Conservation (phyloP, 2,888 invertebrate genomes). For the Rhimphoctona megacephalus region DNA sequence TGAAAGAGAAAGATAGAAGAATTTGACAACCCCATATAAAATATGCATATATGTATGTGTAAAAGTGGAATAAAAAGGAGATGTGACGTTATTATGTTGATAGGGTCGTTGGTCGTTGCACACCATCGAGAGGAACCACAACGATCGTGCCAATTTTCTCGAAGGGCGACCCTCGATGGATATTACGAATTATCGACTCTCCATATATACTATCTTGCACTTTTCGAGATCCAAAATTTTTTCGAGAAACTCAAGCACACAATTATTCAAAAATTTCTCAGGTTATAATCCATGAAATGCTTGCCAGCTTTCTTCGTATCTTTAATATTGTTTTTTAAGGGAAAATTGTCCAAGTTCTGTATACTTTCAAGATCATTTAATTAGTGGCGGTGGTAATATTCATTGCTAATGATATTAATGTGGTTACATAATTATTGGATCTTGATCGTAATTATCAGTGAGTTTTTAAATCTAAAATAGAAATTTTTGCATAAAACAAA, state of each 20-base stretch:
- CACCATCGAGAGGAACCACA: conserved; percentile 46
- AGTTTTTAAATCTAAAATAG: too few species aligned
- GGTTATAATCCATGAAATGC: background rate
- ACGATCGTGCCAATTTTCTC: conserved; percentile 67
- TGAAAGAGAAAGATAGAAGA: conserved; percentile 49
- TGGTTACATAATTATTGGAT: too few species aligned
- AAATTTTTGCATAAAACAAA: too few species aligned
- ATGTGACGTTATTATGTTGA: conserved; percentile 68
- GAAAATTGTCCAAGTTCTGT: background rate
- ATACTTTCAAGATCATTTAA: background rate
- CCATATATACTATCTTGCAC: background rate
- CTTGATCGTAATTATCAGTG: too few species aligned
- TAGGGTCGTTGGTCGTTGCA: conserved; percentile 65
- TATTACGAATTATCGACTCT: conserved; percentile 65
- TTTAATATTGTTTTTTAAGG: background rate
- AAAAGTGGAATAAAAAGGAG: conserved; percentile 59
- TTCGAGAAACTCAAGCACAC: conserved; percentile 17
- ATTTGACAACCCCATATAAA: conserved; percentile 59
- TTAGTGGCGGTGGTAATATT: background rate
- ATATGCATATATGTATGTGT: conserved; percentile 34
- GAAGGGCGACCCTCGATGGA: conserved; percentile 32
- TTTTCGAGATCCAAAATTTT: conserved; percentile 8
- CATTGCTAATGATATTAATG: background rate
- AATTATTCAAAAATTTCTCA: background rate
- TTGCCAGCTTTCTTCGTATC: background rate